A percentile compares a stretch with the other conserved stretches of the same genome.
phyloP scores from a whole-genome alignment of 2,797 vertebrate genomes.

The Dipus sagitta region DNA sequence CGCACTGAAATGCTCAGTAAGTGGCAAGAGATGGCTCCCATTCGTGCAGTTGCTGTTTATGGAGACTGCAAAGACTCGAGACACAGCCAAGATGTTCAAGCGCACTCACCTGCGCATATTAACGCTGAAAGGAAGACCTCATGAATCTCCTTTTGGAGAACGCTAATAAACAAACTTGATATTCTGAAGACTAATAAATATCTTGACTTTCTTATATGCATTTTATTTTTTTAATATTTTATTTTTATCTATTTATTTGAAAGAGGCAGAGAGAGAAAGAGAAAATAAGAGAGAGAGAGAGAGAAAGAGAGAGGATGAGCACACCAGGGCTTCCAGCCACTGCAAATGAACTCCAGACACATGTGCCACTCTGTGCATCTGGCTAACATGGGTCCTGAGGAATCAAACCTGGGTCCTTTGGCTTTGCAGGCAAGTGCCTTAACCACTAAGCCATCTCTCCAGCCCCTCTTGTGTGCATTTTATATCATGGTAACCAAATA shows the following conservation, averaged over 20 bases:
- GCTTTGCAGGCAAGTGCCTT: too few species aligned
- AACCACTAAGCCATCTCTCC: neutral
- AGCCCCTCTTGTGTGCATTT: too few species aligned
- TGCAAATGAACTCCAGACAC: too few species aligned
- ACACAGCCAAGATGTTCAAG: neutral
- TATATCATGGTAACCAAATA: neutral
- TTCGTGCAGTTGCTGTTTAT: neutral
- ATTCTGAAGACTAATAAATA: neutral
- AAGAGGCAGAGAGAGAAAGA: too few species aligned
- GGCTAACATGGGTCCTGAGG: too few species aligned
- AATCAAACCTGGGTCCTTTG: too few species aligned
- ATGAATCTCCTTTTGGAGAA: neutral
- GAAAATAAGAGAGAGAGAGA: too few species aligned
- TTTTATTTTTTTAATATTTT: neutral
- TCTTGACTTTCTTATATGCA: too few species aligned
- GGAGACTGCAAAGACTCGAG: neutral
- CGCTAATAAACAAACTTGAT: neutral
- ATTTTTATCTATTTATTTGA: too few species aligned
- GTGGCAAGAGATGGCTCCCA: neutral
- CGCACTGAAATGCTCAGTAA: rapidly evolving
- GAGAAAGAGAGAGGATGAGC: too few species aligned
- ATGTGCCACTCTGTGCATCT: too few species aligned
- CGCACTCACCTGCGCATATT: neutral
- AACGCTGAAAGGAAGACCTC: neutral
- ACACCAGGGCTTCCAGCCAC: too few species aligned